These are phyloP conservation scores for Euphydryas editha DNA, from an alignment of 2,888 invertebrate genomes.

Conservation along the genomic window DNA sequence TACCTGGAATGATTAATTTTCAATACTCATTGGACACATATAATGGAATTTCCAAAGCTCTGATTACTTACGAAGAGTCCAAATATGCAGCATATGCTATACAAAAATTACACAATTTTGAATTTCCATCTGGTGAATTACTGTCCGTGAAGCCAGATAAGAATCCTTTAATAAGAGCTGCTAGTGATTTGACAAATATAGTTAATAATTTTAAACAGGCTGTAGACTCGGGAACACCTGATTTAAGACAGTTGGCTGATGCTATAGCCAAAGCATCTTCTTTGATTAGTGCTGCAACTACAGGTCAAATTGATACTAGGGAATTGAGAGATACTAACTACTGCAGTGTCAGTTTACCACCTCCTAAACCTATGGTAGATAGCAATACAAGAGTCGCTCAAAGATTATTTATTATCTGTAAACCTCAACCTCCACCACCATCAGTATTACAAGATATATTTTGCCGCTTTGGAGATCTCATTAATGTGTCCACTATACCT, in stretches of 20 bases:
- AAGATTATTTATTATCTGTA: slow-evolving; percentile 87
- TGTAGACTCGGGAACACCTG: slow-evolving; percentile 64
- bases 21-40: slow-evolving; percentile 75
- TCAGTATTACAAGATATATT: slow-evolving; percentile 92
- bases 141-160: slow-evolving; percentile 88
- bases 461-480: slow-evolving; percentile 94
- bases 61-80: slow-evolving; percentile 66
- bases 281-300: slow-evolving; percentile 87
- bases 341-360: slow-evolving; percentile 88
- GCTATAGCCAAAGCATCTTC: slow-evolving; percentile 91
- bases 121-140: slow-evolving; percentile 95
- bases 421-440: slow-evolving; percentile 87
- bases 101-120: slow-evolving; percentile 94
- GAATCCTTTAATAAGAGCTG: slow-evolving; percentile 68
- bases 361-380: slow-evolving; percentile 86
- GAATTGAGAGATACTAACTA: slow-evolving; percentile 57
- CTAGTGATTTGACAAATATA: slow-evolving; percentile 65
- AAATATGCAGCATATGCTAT: slow-evolving; percentile 85
- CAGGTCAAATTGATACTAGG: slow-evolving; percentile 49
- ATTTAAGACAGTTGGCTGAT: slow-evolving; percentile 88
- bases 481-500: slow-evolving; percentile 93
- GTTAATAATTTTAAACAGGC: slow-evolving; percentile 71
- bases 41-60: slow-evolving; percentile 73
- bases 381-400: slow-evolving; percentile 85
- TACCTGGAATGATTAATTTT: slow-evolving; percentile 85